Base-by-base conservation (phyloP, 2,797 vertebrate species). In the Trachops cirrhosus region DNA sequence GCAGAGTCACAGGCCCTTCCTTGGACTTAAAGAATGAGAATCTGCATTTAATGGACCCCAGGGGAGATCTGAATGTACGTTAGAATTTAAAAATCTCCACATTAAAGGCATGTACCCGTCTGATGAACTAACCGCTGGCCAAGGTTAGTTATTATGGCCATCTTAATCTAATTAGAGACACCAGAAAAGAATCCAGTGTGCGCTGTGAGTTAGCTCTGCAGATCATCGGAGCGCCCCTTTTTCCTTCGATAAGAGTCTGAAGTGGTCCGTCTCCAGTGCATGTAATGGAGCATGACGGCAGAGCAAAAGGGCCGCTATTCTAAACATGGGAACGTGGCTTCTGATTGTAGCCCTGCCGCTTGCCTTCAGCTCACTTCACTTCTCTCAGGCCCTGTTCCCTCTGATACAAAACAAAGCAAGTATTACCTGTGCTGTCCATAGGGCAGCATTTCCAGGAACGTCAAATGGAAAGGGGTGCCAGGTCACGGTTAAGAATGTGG, bases 51-150 rank as follows among this genome's bases (percentile, higher is more conserved):
- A 19, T 37, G 74, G 21, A 37, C 18, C 10, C 2, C 10, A 1
- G 22, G 24, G 24, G n/a, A 57, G 14, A 48, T 32, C 0, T 22
- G 7, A 5, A 7, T 4, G 21, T 6, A 10, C 21, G 4, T 32
- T 19, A 14, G 22, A 57, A 22, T 9, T 2, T 19, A n/a, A 22
- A 64, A 83, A 80, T 2, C 3, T 37, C 89, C 9, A 6, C 1
- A 0, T 46, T 9, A 34, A 50, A 77, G n/a, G 32, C 44, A 62
- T 1, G 5, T 0, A 10, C 34, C 19, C 7, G 0, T 6, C 48
- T 22, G 21, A 14, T 0, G 11, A 52, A 50, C 44, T 37, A 37
- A 26, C 73, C 0, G 1, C n/a, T 75, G 73, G 48, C 15, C 57
- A 67, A 26, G 8, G 5, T 16, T 15, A 41, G 32, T 70, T 67